Evolutionary conservation across 2,797 vertebrate species (phyloP).

Genomic region (Protosalanx chinensis): DNA sequence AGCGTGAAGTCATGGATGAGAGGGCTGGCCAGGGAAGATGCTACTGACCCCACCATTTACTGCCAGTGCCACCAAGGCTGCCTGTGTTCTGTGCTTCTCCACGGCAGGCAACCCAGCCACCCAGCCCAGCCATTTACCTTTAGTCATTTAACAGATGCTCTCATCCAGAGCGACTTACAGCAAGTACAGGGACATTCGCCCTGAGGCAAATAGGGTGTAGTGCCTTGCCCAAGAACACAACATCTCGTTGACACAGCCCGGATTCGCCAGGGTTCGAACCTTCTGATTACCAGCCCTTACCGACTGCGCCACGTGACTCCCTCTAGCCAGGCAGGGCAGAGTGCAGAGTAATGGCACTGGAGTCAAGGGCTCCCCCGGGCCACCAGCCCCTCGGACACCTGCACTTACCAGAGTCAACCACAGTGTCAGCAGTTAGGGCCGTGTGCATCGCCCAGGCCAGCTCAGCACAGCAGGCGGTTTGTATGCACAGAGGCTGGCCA

Average conservation of each 20-base stretch:
- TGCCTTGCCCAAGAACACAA: too few species aligned
- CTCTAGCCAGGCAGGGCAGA: conserved; percentile 21
- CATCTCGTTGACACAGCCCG: too few species aligned
- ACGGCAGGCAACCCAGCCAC: conserved; percentile 5
- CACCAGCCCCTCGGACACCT: conserved; percentile 54
- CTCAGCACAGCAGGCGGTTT: conserved; percentile 50
- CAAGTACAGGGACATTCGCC: too few species aligned
- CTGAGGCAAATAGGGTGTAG: too few species aligned
- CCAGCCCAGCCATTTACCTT: too few species aligned
- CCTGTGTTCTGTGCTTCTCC: conserved; percentile 37
- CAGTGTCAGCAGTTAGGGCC: conserved; percentile 52
- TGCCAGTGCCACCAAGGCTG: conserved; percentile 61
- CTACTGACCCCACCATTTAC: conserved; percentile 69
- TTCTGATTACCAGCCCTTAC: too few species aligned
- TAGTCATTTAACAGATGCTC: too few species aligned
- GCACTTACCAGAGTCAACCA: conserved; percentile 61
- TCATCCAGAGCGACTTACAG: too few species aligned
- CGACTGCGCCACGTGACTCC: too few species aligned
- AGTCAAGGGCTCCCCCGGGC: conserved; percentile 49
- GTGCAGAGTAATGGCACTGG: conserved; percentile 57
- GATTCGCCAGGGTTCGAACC: too few species aligned
- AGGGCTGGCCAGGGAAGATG: conserved; percentile 46
- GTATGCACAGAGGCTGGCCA: conserved; percentile 10
- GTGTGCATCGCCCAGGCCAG: conserved; percentile 52
- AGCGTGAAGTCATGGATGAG: conserved; percentile 54